Percentiles rank a stretch among this genome's conserved stretches.
phyloP scores from a whole-genome alignment of 2,888 invertebrate genomes.

The Luperina nickerlii region DNA sequence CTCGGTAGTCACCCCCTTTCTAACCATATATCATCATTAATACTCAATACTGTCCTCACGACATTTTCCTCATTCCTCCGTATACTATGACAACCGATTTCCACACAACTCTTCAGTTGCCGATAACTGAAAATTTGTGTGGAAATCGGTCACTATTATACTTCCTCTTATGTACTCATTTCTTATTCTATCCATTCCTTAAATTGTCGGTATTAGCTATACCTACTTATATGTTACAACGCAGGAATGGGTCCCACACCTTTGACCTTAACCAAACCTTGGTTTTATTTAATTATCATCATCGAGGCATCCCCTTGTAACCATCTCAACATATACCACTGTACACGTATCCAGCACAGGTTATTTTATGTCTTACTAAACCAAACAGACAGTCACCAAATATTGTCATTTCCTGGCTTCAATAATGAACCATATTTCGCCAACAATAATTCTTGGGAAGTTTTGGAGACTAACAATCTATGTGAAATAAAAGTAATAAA shows the following conservation, averaged over 20 bases:
- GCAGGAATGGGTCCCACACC: neutral
- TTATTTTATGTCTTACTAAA: neutral
- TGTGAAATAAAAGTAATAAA: neutral
- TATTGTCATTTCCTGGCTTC: neutral
- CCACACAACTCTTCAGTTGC: neutral
- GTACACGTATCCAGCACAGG: neutral
- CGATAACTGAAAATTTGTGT: neutral
- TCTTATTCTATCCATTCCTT: neutral
- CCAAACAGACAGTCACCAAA: neutral
- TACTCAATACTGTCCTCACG: neutral
- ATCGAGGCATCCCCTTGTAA: neutral
- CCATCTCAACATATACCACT: neutral
- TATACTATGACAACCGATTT: neutral
- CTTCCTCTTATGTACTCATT: neutral
- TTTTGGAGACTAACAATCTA: neutral
- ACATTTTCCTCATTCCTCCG: neutral
- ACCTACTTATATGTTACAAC: neutral
- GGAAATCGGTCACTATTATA: neutral
- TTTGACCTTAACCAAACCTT: neutral
- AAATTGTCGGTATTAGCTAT: neutral
- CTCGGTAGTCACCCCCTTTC: neutral
- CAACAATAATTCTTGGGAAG: too few relatives aligned
- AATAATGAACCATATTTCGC: neutral
- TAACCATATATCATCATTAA: neutral
- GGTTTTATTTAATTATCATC: neutral